Percentiles rank a stretch among this genome's conserved stretches.
Conservation (phyloP, 2,888 invertebrate genomes). For the Machimus atricapillus region DNA sequence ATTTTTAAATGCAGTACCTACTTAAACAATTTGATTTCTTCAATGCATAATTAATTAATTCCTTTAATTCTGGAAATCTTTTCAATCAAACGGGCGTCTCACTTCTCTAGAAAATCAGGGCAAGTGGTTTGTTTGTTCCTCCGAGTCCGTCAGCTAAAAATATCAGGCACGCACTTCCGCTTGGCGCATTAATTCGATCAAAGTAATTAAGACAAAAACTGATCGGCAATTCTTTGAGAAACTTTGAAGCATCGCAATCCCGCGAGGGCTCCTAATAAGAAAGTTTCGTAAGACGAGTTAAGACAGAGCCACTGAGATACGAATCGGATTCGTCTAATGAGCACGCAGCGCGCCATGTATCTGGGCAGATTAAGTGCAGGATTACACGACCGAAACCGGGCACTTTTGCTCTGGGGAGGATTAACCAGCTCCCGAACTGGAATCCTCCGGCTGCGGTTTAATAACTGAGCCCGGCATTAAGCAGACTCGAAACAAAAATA, state of each 20-base stretch:
- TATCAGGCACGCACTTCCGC: neutral
- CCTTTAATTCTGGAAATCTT: neutral
- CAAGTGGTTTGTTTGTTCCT: neutral
- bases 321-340: neutral
- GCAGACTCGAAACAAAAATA: neutral
- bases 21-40: neutral
- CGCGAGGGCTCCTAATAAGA: neutral
- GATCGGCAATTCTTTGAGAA: neutral
- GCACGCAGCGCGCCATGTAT: neutral
- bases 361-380: conserved; percentile 9
- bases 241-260: neutral
- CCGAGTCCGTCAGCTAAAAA: neutral
- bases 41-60: neutral
- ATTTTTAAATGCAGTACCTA: neutral
- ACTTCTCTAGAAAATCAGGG: neutral
- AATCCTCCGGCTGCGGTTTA: neutral
- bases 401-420: neutral
- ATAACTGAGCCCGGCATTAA: neutral
- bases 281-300: neutral
- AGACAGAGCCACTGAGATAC: neutral
- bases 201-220: neutral
- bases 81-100: neutral
- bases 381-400: neutral
- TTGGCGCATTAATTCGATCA: neutral
- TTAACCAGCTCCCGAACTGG: neutral